Evolutionary conservation across 2,113 vertebrate species (phyloP).

Genomic region (Pelmatolapia mariae): DNA sequence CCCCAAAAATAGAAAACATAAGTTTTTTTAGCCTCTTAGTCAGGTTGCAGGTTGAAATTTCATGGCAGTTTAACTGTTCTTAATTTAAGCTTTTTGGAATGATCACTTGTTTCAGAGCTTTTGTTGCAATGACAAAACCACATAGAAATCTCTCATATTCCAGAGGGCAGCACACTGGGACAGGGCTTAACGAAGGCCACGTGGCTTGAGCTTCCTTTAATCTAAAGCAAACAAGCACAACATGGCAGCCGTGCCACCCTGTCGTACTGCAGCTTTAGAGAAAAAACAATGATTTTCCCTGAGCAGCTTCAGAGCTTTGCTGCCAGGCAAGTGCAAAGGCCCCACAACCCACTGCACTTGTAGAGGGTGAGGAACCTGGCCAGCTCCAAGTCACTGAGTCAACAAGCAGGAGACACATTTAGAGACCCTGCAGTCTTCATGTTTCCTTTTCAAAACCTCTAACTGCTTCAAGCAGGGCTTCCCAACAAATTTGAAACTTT

Average conservation of each 20-base stretch:
- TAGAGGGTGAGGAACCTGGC: background rate
- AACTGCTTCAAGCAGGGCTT: background rate
- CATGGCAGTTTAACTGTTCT: background rate
- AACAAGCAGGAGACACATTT: background rate
- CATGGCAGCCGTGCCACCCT: slow-evolving; percentile 6
- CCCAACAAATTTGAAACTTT: slow-evolving; percentile 18
- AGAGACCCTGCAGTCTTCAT: background rate
- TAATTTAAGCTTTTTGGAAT: background rate
- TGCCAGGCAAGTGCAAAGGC: slow-evolving; percentile 52
- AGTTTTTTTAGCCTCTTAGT: background rate
- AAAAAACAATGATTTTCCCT: slow-evolving; percentile 56
- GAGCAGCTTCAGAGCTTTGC: slow-evolving; percentile 41
- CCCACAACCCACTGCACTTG: slow-evolving; percentile 4
- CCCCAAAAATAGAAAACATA: background rate
- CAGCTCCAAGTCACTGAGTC: background rate
- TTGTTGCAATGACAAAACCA: background rate
- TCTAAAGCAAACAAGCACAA: slow-evolving; percentile 63
- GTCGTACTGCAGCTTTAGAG: slow-evolving; percentile 45
- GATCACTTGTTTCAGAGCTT: background rate
- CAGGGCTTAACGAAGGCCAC: slow-evolving; percentile 22
- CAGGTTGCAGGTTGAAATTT: background rate
- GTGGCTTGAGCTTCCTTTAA: slow-evolving; percentile 51
- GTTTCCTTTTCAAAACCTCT: slow-evolving; percentile 5
- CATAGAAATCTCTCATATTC: background rate
- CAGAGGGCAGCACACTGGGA: background rate